These are phyloP conservation scores for Drusus annulatus DNA, from an alignment of 1,140 invertebrate species.

Conservation along the genomic window DNA sequence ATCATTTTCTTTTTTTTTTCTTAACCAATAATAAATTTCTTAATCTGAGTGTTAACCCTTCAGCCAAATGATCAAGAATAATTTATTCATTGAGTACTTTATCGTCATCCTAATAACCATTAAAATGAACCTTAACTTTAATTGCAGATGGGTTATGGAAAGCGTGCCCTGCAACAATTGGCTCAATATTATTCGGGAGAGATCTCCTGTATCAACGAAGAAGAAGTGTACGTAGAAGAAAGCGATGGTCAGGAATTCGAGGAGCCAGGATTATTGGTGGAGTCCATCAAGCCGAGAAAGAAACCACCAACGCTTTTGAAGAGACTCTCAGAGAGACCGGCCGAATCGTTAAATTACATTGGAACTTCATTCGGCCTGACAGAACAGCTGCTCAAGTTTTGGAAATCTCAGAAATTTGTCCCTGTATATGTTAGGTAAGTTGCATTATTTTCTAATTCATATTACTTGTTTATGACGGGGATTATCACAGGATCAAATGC, in stretches of 20 bases:
- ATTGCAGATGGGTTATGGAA: conserved; percentile 94
- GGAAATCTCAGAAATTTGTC: conserved; percentile 84
- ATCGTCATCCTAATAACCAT: too few species aligned
- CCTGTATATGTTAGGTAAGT: conserved; percentile 91
- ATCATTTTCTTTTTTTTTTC: too few species aligned
- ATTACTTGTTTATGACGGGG: too few species aligned
- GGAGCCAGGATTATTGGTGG: conserved; percentile 73
- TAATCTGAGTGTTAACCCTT: too few species aligned
- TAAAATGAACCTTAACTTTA: conserved; percentile 50
- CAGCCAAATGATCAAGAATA: too few species aligned
- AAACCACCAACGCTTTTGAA: conserved; percentile 81
- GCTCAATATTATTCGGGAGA: conserved; percentile 92
- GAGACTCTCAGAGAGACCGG: conserved; percentile 85
- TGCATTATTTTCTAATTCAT: background rate
- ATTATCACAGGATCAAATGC: too few species aligned
- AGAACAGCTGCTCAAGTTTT: conserved; percentile 90
- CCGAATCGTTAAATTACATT: conserved; percentile 93
- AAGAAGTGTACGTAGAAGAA: conserved; percentile 65
- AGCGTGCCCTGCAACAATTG: conserved; percentile 86
- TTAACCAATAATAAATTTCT: too few species aligned
- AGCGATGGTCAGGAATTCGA: conserved; percentile 62
- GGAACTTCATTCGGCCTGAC: conserved; percentile 96
- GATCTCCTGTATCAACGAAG: conserved; percentile 80
- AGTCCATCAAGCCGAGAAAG: conserved; percentile 76
- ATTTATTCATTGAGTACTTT: too few species aligned